A percentile compares a stretch with the other conserved stretches of the same genome.
These are phyloP conservation scores for Netta rufina DNA, from an alignment of 2,797 vertebrate species.

Conservation along the genomic window DNA sequence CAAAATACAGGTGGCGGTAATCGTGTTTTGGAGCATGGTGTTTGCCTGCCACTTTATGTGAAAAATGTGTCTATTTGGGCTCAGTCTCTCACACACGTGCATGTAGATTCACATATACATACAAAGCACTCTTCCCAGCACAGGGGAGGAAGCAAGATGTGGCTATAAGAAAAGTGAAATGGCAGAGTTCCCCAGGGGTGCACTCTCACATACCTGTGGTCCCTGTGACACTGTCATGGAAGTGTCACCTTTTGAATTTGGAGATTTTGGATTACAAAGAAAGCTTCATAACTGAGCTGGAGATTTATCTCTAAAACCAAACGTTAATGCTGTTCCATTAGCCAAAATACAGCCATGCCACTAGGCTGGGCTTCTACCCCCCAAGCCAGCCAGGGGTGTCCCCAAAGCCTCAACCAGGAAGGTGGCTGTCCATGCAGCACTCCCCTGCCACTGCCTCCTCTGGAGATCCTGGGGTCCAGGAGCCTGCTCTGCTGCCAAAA, in stretches of 20 bases:
- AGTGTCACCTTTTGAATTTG: background rate
- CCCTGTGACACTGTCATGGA: background rate
- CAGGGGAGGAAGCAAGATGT: constrained; percentile 21
- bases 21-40: background rate
- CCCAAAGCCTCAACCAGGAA: background rate
- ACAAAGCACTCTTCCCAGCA: background rate
- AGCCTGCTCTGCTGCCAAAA: background rate
- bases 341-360: background rate
- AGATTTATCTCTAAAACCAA: background rate
- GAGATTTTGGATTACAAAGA: background rate
- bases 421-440: background rate
- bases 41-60: background rate
- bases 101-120: background rate
- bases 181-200: background rate
- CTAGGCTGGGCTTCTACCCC: background rate
- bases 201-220: background rate
- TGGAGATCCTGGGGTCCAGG: background rate
- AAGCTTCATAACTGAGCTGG: background rate
- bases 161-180: constrained; percentile 48
- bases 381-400: background rate
- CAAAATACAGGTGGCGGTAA: background rate
- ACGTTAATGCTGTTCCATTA: background rate
- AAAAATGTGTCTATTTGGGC: background rate
- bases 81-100: background rate
- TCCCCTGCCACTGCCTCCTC: background rate